Conservation (phyloP, 2,888 invertebrate species). For the Dromius quadrimaculatus region DNA sequence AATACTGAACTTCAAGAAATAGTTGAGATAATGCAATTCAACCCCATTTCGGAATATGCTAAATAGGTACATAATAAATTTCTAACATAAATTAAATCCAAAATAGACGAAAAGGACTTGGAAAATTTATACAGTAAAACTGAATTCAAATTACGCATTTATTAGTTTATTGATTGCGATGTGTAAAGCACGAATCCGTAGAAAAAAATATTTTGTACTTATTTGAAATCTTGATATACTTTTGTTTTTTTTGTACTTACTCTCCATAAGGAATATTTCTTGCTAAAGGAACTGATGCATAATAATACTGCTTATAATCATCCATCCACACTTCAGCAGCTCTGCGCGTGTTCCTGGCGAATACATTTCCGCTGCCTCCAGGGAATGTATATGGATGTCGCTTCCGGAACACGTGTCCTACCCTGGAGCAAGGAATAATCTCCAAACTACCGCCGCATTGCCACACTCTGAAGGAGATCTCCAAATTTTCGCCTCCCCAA, state of each 20-base stretch:
- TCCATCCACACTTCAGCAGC: constrained; percentile 99
- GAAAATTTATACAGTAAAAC: too few relatives aligned
- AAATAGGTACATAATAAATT: too few relatives aligned
- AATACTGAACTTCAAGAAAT: too few relatives aligned
- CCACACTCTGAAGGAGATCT: constrained; percentile 90
- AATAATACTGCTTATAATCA: constrained; percentile 96
- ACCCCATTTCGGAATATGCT: too few relatives aligned
- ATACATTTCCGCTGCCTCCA: constrained; percentile 96
- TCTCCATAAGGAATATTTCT: constrained; percentile 91
- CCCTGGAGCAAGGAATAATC: constrained; percentile 97
- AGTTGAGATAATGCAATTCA: too few relatives aligned
- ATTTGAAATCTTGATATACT: not conserved
- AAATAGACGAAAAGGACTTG: too few relatives aligned
- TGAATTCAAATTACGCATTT: too few relatives aligned
- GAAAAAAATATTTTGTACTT: too few relatives aligned
- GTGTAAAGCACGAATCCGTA: too few relatives aligned
- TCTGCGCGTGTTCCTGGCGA: constrained; percentile 93
- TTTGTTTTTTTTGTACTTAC: constrained; percentile 78
- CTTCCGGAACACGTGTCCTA: constrained; percentile 94
- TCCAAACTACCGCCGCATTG: constrained; percentile 97
- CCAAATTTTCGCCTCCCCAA: constrained; percentile 99
- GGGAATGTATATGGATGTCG: constrained; percentile 99
- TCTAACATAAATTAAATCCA: too few relatives aligned
- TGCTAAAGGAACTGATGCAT: constrained; percentile 90
- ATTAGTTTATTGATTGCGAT: too few relatives aligned